Percentiles rank a stretch among this genome's conserved stretches.
These are phyloP conservation scores for Poecilia gillii DNA, from an alignment of 2,797 vertebrate species.

Conservation along the genomic window DNA sequence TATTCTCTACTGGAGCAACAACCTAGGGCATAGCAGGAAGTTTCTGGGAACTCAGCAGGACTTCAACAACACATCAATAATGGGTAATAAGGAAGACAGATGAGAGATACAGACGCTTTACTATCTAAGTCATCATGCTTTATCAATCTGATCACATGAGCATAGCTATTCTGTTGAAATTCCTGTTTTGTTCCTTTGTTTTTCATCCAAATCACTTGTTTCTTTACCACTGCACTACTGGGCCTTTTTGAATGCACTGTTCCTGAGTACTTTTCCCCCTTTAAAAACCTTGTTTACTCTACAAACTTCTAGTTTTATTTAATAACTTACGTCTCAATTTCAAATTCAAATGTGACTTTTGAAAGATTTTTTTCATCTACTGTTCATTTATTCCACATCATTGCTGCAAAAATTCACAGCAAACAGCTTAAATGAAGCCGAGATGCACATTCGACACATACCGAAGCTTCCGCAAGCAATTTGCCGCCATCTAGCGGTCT, in stretches of 20 bases:
- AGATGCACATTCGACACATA: background rate
- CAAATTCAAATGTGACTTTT: background rate
- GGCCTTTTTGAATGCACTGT: background rate
- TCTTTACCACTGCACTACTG: background rate
- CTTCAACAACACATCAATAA: background rate
- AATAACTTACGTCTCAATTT: background rate
- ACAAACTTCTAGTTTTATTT: background rate
- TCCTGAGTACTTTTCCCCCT: background rate
- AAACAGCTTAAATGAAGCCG: background rate
- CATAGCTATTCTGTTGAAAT: background rate
- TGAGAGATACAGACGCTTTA: background rate
- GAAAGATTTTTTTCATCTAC: background rate
- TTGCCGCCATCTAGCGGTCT: background rate
- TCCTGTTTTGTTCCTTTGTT: background rate
- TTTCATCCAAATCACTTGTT: background rate
- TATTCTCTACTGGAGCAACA: background rate
- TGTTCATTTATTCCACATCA: background rate
- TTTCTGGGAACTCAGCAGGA: background rate
- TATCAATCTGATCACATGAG: background rate
- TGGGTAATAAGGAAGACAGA: background rate
- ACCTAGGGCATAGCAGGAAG: background rate
- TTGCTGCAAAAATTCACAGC: background rate
- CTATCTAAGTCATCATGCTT: background rate
- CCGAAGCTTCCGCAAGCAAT: background rate
- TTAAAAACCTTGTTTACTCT: background rate